phyloP scores from a whole-genome alignment of 2,113 vertebrate species.

The Setophaga coronata region DNA sequence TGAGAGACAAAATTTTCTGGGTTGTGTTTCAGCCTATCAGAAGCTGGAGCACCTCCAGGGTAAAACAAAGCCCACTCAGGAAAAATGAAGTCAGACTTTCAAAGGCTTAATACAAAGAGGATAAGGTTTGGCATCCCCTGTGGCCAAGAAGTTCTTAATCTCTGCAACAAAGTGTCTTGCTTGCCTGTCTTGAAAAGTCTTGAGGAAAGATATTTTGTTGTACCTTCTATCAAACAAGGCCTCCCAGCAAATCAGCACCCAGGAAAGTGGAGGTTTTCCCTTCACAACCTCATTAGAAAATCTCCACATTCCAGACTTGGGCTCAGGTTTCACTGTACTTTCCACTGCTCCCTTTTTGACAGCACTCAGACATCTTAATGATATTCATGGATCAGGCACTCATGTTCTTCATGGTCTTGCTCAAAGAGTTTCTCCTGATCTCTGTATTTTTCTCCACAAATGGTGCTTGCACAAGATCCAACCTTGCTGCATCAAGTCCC shows the following conservation, averaged over 20 bases:
- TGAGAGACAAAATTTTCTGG: accelerated
- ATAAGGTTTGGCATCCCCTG: background rate
- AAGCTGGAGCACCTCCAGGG: background rate
- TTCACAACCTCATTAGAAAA: background rate
- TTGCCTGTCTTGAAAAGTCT: background rate
- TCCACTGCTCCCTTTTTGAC: background rate
- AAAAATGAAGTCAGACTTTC: background rate
- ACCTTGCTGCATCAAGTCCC: background rate
- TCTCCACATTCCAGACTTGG: background rate
- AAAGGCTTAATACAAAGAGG: background rate
- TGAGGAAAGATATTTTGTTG: background rate
- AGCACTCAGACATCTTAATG: background rate
- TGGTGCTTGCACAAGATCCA: background rate
- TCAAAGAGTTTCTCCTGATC: background rate
- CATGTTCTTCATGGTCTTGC: background rate
- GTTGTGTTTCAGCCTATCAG: background rate
- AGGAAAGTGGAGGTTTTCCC: background rate
- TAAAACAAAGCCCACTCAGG: background rate
- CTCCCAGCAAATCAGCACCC: background rate
- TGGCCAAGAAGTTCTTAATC: background rate
- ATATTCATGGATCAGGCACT: background rate
- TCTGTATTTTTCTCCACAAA: background rate
- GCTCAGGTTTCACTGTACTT: background rate
- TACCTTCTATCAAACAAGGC: background rate
- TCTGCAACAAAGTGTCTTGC: background rate